Conservation (phyloP, 2,113 vertebrate genomes). For the Bothrops jararaca region DNA sequence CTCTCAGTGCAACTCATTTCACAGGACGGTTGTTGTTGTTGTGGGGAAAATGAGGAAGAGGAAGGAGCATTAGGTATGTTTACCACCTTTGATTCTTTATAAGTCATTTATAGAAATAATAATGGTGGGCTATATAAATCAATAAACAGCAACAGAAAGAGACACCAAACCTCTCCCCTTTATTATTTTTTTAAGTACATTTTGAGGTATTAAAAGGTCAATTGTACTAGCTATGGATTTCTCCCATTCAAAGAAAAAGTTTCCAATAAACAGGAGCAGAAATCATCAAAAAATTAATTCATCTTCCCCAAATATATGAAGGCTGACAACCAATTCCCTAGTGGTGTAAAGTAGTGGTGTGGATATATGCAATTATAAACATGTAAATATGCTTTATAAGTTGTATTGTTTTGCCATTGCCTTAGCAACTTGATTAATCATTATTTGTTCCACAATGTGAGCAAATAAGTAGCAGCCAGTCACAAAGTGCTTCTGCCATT, state of each 20-base stretch:
- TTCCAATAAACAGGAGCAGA: background rate
- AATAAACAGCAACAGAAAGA: background rate
- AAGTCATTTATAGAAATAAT: background rate
- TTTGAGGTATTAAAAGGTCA: background rate
- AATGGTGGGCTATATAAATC: background rate
- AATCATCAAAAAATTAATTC: background rate
- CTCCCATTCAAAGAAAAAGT: background rate
- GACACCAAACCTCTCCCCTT: background rate
- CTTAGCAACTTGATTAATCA: background rate
- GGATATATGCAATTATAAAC: background rate
- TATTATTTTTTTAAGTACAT: background rate
- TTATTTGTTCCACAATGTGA: background rate
- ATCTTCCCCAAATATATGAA: background rate
- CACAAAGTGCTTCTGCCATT: background rate
- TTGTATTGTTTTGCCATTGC: background rate
- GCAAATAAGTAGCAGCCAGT: background rate
- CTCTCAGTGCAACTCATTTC: background rate
- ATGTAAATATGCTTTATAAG: background rate
- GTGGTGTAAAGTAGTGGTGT: background rate
- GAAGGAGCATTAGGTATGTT: background rate
- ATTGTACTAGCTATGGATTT: background rate
- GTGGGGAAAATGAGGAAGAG: background rate
- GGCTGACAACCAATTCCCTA: background rate
- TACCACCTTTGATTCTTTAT: background rate
- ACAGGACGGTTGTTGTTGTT: background rate